These are phyloP conservation scores for Vesta saturnalis DNA, from an alignment of 2,888 invertebrate genomes.

Conservation along the genomic window DNA sequence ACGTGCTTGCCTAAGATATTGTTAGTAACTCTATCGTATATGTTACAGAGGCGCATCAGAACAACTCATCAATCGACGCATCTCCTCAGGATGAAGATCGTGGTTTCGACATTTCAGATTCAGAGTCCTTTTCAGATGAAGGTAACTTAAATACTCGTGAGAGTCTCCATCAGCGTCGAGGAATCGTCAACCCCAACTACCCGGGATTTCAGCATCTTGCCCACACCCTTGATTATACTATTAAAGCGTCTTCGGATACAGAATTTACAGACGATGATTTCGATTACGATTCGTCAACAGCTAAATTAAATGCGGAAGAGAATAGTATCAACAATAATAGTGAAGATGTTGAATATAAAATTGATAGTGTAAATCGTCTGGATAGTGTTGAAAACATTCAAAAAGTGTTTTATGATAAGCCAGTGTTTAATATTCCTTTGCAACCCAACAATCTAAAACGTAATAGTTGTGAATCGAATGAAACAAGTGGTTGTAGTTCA, in stretches of 20 bases:
- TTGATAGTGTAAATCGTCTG: slow-evolving; percentile 63
- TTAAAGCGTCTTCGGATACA: slow-evolving; percentile 59
- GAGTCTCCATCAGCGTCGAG: slow-evolving; percentile 65
- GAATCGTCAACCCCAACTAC: slow-evolving; percentile 86
- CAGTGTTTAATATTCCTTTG: slow-evolving; percentile 65
- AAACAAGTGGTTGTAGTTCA: slow-evolving; percentile 50
- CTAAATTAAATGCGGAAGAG: slow-evolving; percentile 63
- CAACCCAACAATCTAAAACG: slow-evolving; percentile 50
- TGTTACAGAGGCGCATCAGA: slow-evolving; percentile 59
- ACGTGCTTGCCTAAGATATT: too few relatives aligned
- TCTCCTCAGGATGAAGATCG: slow-evolving; percentile 66
- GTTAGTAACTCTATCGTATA: too few relatives aligned
- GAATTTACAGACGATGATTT: slow-evolving; percentile 63
- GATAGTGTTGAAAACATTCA: slow-evolving; percentile 63
- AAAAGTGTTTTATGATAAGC: slow-evolving; percentile 68
- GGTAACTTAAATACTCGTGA: slow-evolving; percentile 54
- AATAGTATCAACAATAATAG: slow-evolving; percentile 56
- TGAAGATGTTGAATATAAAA: slow-evolving; percentile 49
- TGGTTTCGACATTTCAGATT: slow-evolving; percentile 67
- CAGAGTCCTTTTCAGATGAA: slow-evolving; percentile 60
- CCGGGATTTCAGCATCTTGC: slow-evolving; percentile 86
- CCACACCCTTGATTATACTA: slow-evolving; percentile 68
- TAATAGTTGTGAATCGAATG: slow-evolving; percentile 46
- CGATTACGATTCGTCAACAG: slow-evolving; percentile 62
- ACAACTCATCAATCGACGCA: slow-evolving; percentile 60